Conservation (phyloP, 2,797 vertebrate genomes). For the Enteromius unitaeniatus region DNA sequence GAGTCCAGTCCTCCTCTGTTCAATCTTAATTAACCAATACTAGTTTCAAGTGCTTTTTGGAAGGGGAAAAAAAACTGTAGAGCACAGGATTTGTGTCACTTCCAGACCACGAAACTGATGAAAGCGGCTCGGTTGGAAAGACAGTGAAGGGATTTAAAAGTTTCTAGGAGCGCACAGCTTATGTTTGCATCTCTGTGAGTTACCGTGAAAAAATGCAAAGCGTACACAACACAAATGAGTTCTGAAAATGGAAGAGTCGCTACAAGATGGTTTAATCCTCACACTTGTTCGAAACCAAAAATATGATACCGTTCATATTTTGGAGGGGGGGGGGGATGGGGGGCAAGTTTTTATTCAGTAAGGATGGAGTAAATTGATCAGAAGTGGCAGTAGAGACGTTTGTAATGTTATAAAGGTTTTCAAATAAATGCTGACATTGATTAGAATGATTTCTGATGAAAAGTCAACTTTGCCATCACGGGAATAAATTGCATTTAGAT, state of each 20-base stretch:
- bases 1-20: background rate
- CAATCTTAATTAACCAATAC: background rate
- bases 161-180: background rate
- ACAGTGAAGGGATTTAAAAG: background rate
- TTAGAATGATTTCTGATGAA: background rate
- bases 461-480: background rate
- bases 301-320: background rate
- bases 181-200: background rate
- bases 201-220: background rate
- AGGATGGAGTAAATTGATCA: background rate
- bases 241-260: background rate
- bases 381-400: background rate
- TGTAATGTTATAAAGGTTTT: background rate
- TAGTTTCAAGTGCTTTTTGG: background rate
- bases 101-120: background rate
- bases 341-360: background rate
- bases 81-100: background rate
- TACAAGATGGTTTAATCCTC: background rate
- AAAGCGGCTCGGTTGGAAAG: background rate
- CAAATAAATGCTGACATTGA: background rate
- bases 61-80: background rate
- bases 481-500: background rate
- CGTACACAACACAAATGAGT: conserved; percentile 3
- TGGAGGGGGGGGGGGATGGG: no score
- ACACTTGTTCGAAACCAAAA: background rate